These are phyloP conservation scores for Agrotis segetum DNA, from an alignment of 2,888 invertebrate species.

Conservation along the genomic window DNA sequence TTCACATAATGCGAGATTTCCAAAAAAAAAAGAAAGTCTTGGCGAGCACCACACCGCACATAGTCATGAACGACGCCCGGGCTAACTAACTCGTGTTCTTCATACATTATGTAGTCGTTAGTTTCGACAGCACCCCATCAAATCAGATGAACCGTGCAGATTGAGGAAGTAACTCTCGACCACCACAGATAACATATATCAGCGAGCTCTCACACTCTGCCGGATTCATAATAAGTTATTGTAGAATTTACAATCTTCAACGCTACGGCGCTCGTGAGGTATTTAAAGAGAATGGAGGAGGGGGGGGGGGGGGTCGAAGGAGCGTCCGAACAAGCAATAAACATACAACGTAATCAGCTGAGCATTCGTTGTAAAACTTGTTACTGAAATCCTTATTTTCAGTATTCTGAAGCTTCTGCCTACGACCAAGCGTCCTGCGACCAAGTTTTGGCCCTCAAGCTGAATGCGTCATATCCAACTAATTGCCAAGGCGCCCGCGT, in stretches of 20 bases:
- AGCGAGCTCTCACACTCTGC: constrained; percentile 32
- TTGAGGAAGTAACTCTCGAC: constrained; percentile 59
- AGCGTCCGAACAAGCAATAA: too few species aligned
- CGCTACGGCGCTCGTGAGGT: not conserved
- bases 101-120: constrained; percentile 48
- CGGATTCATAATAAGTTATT: constrained; percentile 56
- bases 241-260: constrained; percentile 47
- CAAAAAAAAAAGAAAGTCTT: not conserved
- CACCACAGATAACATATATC: constrained; percentile 51
- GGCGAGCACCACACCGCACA: not conserved
- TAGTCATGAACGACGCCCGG: not conserved
- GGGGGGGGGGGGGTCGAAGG: too few species aligned
- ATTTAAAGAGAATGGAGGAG: too few species aligned
- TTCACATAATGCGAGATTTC: not conserved
- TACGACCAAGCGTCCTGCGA: too few species aligned
- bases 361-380: not conserved
- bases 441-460: too few species aligned
- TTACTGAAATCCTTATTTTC: too few species aligned
- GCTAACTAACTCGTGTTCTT: constrained; percentile 26
- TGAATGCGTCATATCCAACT: too few species aligned
- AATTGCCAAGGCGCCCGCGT: too few species aligned
- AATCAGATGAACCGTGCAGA: constrained; percentile 56
- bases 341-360: not conserved
- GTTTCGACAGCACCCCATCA: constrained; percentile 37
- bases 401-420: too few species aligned